Evolutionary conservation across 2,888 invertebrate species (phyloP).

Genomic region (Trachelus iudaicus): DNA sequence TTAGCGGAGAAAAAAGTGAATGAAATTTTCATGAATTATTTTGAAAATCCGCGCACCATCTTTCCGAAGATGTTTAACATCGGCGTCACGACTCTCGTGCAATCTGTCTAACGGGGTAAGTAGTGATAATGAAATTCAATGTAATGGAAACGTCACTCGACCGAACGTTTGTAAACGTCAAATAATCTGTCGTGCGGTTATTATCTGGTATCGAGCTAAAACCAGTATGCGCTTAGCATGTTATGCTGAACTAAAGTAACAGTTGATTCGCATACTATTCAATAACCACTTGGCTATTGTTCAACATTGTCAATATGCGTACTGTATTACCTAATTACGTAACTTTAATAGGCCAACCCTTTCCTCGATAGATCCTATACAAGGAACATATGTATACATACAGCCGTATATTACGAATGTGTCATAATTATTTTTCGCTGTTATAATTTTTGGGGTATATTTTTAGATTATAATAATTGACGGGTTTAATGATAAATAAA

Average conservation of each 20-base stretch:
- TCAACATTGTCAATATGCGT: neutral
- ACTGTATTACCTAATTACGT: neutral
- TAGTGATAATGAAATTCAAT: conserved; percentile 9
- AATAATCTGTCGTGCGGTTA: conserved; percentile 16
- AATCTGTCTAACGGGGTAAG: neutral
- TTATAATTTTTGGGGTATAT: neutral
- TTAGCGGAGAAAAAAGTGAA: neutral
- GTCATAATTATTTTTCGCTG: neutral
- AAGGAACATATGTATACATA: too few relatives aligned
- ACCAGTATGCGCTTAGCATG: neutral
- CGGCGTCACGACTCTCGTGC: neutral
- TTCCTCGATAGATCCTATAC: neutral
- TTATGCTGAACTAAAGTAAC: conserved; percentile 28
- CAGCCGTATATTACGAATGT: neutral
- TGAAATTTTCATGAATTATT: neutral
- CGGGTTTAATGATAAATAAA: neutral
- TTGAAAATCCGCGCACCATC: neutral
- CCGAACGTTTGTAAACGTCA: conserved; percentile 10
- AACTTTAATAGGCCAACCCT: neutral
- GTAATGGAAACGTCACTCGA: conserved; percentile 4
- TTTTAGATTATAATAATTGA: neutral
- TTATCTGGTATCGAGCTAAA: conserved; percentile 5
- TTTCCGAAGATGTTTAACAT: too few relatives aligned
- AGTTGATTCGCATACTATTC: conserved; percentile 38
- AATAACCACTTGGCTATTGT: conserved; percentile 7